Evolutionary conservation across 2,797 vertebrate genomes (phyloP).

Genomic region (Rhabdophis nuchalis): DNA sequence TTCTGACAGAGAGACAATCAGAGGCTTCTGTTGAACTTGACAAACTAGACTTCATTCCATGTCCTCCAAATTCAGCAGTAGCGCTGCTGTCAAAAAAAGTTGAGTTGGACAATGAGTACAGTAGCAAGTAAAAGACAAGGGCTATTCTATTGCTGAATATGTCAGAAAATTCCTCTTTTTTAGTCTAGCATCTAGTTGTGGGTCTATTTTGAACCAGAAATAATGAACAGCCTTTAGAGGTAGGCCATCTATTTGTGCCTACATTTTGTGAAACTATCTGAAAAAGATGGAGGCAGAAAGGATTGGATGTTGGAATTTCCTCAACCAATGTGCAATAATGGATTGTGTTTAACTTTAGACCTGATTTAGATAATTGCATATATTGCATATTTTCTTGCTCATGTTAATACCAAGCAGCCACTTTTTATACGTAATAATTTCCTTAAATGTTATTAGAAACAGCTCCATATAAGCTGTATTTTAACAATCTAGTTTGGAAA

Average conservation of each 20-base stretch:
- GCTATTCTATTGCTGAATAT: neutral
- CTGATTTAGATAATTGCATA: neutral
- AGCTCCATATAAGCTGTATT: neutral
- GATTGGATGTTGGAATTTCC: neutral
- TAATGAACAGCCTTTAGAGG: neutral
- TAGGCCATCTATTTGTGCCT: neutral
- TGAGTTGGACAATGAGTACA: neutral
- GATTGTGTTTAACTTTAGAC: neutral
- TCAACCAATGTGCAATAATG: neutral
- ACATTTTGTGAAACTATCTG: neutral
- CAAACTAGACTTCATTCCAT: neutral
- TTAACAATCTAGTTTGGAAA: neutral
- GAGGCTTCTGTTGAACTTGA: constrained; percentile 16
- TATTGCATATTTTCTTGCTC: neutral
- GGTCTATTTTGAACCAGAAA: neutral
- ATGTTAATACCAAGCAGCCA: neutral
- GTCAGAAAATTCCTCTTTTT: neutral
- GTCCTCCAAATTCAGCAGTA: neutral
- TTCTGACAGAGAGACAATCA: constrained; percentile 21
- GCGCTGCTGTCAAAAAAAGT: neutral
- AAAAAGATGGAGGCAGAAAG: neutral
- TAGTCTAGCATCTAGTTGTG: neutral
- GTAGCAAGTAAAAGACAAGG: neutral
- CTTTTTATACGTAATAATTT: neutral
- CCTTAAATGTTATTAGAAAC: neutral